Conservation (phyloP, 2,113 vertebrate genomes). For the Bubo scandiacus region DNA sequence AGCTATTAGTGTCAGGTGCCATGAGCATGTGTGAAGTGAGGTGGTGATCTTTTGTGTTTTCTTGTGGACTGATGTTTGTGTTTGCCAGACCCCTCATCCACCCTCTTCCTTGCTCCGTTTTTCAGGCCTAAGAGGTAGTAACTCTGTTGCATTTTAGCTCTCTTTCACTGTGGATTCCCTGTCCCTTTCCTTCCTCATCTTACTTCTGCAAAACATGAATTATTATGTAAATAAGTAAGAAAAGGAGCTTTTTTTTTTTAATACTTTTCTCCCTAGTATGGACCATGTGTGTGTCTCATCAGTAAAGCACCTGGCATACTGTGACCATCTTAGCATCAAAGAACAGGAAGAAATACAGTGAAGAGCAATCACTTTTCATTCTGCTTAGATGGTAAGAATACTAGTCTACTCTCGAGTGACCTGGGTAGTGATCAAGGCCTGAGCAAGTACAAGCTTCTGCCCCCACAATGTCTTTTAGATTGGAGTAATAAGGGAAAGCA, state of each 20-base stretch:
- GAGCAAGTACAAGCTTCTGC: not conserved
- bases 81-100: not conserved
- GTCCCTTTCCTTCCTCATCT: not conserved
- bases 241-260: not conserved
- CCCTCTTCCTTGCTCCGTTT: not conserved
- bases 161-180: not conserved
- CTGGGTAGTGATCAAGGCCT: not conserved
- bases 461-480: not conserved
- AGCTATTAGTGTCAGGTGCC: not conserved
- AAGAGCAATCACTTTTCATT: not conserved
- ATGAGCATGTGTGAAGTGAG: not conserved
- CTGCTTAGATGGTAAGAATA: not conserved
- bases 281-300: not conserved
- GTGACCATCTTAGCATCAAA: not conserved
- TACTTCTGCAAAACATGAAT: not conserved
- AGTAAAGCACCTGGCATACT: not conserved
- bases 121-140: not conserved
- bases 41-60: not conserved
- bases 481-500: not conserved
- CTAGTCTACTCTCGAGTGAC: not conserved
- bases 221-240: not conserved
- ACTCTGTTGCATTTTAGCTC: not conserved
- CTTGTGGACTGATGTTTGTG: not conserved
- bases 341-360: not conserved
- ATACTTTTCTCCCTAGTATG: not conserved